These are phyloP conservation scores for Trichomalopsis sarcophagae DNA, from an alignment of 1,140 invertebrate genomes.

Conservation along the genomic window DNA sequence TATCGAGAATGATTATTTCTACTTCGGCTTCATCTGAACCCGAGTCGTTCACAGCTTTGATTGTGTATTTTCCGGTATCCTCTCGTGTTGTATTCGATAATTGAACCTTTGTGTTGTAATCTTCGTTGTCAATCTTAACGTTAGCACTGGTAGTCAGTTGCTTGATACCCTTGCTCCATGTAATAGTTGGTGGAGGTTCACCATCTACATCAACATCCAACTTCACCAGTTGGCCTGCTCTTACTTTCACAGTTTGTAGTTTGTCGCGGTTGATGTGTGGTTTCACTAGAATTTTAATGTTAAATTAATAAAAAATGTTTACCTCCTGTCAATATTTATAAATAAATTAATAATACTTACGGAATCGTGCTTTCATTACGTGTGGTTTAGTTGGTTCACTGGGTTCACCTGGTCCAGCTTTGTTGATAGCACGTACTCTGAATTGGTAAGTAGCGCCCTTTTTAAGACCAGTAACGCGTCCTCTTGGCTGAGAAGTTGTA, in stretches of 20 bases:
- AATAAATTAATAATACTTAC: conserved; percentile 77
- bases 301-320: conserved; percentile 32
- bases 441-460: conserved; percentile 97
- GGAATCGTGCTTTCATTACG: conserved; percentile 90
- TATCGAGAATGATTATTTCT: conserved; percentile 95
- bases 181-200: conserved; percentile 94
- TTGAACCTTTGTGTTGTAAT: conserved; percentile 92
- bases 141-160: conserved; percentile 79
- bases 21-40: conserved; percentile 96
- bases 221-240: conserved; percentile 93
- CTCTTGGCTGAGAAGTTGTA: conserved; percentile 86
- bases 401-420: conserved; percentile 93
- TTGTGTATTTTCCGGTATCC: conserved; percentile 92
- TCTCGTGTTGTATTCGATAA: conserved; percentile 87
- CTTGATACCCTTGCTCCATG: conserved; percentile 88
- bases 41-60: conserved; percentile 93
- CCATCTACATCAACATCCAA: conserved; percentile 96
- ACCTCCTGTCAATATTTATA: conserved; percentile 38
- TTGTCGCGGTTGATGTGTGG: conserved; percentile 94
- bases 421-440: conserved; percentile 93
- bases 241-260: conserved; percentile 89
- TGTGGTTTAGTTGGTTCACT: conserved; percentile 92
- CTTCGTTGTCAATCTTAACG: conserved; percentile 91
- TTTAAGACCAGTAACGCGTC: conserved; percentile 88
- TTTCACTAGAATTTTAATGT: conserved; percentile 80